phyloP scores from a whole-genome alignment of 2,113 vertebrate genomes.

The Aramus guarauna region DNA sequence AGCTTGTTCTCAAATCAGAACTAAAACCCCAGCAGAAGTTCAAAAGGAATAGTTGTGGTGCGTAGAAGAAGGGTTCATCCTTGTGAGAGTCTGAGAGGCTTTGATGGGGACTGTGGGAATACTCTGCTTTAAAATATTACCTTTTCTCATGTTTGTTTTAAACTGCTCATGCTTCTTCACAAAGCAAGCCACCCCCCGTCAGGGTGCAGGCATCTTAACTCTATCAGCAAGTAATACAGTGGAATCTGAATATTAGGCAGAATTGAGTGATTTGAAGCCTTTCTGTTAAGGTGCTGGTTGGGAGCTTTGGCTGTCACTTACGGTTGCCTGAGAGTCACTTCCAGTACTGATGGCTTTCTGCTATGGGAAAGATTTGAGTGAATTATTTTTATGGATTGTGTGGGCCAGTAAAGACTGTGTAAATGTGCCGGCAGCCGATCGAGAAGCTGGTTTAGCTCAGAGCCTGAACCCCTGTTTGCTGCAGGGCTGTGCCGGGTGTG shows the following conservation, averaged over 20 bases:
- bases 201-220: not conserved
- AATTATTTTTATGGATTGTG: not conserved
- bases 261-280: not conserved
- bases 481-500: rapidly evolving
- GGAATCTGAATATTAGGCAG: not conserved
- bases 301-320: not conserved
- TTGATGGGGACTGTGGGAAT: not conserved
- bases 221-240: too few species aligned
- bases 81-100: not conserved
- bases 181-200: not conserved
- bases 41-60: not conserved
- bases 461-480: not conserved
- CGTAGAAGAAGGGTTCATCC: not conserved
- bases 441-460: not conserved
- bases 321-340: rapidly evolving
- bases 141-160: not conserved
- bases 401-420: not conserved
- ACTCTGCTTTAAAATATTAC: not conserved
- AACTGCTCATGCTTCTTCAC: not conserved
- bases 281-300: not conserved
- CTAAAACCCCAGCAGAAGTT: not conserved
- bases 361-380: rapidly evolving
- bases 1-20: not conserved
- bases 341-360: not conserved
- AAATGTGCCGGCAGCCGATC: rapidly evolving